Evolutionary conservation across 2,797 vertebrate genomes (phyloP).

Genomic region (Karalla daura): DNA sequence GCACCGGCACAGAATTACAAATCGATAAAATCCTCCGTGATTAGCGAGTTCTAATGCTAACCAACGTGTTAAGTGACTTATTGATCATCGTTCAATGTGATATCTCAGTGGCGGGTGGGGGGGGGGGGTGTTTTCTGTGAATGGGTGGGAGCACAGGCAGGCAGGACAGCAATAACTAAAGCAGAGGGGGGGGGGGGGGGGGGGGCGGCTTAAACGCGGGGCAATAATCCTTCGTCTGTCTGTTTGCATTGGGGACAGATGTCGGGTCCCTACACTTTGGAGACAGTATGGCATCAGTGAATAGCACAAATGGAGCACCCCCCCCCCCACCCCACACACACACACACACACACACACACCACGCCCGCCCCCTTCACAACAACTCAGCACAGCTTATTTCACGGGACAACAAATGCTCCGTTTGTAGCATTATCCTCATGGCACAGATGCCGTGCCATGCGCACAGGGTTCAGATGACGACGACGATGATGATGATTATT

Average conservation of each 20-base stretch:
- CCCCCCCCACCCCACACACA: constrained; percentile 33
- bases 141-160: constrained; percentile 29
- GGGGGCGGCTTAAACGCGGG: constrained; percentile 73
- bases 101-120: constrained; percentile 22
- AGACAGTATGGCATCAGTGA: constrained; percentile 70
- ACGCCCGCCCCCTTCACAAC: constrained; percentile 25
- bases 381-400: constrained; percentile 56
- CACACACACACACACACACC: too few relatives aligned
- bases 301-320: constrained; percentile 68
- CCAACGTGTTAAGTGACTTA: constrained; percentile 19
- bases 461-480: constrained; percentile 43
- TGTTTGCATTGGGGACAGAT: constrained; percentile 77
- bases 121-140: constrained; percentile 16
- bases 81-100: constrained; percentile 30
- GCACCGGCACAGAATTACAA: not conserved
- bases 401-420: constrained; percentile 57
- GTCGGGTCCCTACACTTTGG: constrained; percentile 65
- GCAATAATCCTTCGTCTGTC: constrained; percentile 80
- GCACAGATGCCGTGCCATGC: constrained; percentile 66
- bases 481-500: constrained; percentile 42
- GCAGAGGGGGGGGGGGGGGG: constrained; percentile 55
- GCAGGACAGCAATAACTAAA: constrained; percentile 51
- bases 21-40: constrained; percentile 33
- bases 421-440: constrained; percentile 61
- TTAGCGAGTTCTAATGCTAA: constrained; percentile 17